These are phyloP conservation scores for Micrasema minimum DNA, from an alignment of 1,140 invertebrate genomes.

Conservation along the genomic window DNA sequence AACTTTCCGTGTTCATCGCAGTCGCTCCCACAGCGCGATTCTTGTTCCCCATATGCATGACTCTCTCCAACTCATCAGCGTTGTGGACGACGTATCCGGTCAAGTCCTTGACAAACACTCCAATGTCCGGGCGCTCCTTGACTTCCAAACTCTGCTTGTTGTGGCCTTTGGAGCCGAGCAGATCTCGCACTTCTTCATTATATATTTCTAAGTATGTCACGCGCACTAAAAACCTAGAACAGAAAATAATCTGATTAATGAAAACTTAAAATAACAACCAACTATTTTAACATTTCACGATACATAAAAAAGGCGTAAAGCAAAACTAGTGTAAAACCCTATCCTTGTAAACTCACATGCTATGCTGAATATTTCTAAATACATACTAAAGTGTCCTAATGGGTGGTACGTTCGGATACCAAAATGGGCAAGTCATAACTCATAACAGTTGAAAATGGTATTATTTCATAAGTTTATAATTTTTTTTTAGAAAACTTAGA, in stretches of 20 bases:
- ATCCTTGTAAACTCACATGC: too few relatives aligned
- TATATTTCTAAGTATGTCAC: slow-evolving; percentile 97
- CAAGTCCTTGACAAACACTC: slow-evolving; percentile 94
- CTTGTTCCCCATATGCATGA: slow-evolving; percentile 91
- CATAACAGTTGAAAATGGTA: too few relatives aligned
- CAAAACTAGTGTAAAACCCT: too few relatives aligned
- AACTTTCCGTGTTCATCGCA: slow-evolving; percentile 99
- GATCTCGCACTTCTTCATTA: slow-evolving; percentile 93
- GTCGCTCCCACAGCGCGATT: slow-evolving; percentile 92
- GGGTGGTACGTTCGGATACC: too few relatives aligned
- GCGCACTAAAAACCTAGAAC: slow-evolving; percentile 84
- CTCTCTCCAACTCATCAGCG: slow-evolving; percentile 88
- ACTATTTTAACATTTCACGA: too few relatives aligned
- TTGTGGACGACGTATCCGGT: slow-evolving; percentile 87
- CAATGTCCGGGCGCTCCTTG: slow-evolving; percentile 85
- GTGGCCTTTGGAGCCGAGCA: slow-evolving; percentile 81
- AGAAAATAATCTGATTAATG: not conserved
- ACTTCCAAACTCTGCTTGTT: slow-evolving; percentile 79
- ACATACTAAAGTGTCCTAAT: too few relatives aligned
- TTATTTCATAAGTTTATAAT: too few relatives aligned
- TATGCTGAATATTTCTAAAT: too few relatives aligned
- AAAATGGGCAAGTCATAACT: too few relatives aligned
- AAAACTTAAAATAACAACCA: too few relatives aligned
- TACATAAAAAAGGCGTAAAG: too few relatives aligned
- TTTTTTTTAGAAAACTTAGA: too few relatives aligned